Conservation (phyloP, 2,797 vertebrate genomes). For the Myotis pilosus region DNA sequence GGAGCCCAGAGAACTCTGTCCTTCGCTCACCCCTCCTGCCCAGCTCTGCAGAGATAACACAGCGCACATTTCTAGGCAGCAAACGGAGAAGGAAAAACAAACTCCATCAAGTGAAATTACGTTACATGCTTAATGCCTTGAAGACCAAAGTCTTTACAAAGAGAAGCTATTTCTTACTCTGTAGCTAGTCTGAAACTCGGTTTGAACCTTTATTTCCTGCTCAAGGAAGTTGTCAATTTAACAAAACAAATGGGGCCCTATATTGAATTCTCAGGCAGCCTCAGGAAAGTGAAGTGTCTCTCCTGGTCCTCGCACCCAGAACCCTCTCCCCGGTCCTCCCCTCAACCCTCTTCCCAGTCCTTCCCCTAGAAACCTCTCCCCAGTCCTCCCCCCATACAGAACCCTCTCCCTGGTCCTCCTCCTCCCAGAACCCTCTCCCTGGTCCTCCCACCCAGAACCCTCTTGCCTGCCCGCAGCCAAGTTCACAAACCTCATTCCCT, state of each 20-base stretch:
- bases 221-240: conserved; percentile 75
- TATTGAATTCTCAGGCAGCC: neutral
- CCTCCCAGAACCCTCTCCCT: too few relatives aligned
- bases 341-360: too few relatives aligned
- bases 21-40: neutral
- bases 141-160: conserved; percentile 73
- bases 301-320: neutral
- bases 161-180: conserved; percentile 70
- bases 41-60: conserved; percentile 54
- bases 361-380: too few relatives aligned
- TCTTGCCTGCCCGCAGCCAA: neutral
- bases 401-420: neutral
- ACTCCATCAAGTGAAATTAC: conserved; percentile 70
- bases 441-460: neutral
- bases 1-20: neutral
- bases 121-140: conserved; percentile 64
- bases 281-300: neutral
- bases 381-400: too few relatives aligned
- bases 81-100: conserved; percentile 68
- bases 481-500: neutral
- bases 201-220: conserved; percentile 72
- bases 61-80: conserved; percentile 72
- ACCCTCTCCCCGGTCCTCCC: too few relatives aligned
- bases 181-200: conserved; percentile 61
- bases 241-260: conserved; percentile 58